Base-by-base conservation (phyloP, 1,140 invertebrate species). In the Drosophila littoralis region DNA sequence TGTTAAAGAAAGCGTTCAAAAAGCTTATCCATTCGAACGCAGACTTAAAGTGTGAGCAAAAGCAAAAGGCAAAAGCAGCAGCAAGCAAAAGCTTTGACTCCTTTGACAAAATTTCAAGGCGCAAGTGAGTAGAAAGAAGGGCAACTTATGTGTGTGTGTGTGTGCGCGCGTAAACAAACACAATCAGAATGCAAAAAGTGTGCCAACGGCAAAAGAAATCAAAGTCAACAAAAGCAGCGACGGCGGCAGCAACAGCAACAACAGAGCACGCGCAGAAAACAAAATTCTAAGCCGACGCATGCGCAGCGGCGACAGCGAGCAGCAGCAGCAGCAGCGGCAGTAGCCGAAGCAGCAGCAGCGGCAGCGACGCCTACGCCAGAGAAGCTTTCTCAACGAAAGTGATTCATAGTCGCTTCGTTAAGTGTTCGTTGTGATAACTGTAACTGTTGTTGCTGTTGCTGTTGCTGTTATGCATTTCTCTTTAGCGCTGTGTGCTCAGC, bases 371-470 rank as follows among this genome's bases (percentile, higher is more conserved):
- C 58, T 59, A 73, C 64, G 71, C 61, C 45, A 55, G 10, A 60
- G 66, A 88, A 80, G 84, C 84, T 88, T 88, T 88, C 83, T 88
- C 79, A 88, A 88, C 64, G 83, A 88, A 88, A 88, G 83, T 88
- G 83, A 88, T 88, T 88, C 83, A 86, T 77, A 55, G 35, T 38
- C 7, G 58, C 28, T 61, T 51, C 68, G 61, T 69, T 40, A 13
- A 55, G 10, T 45, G 55, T 55, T 42, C 54, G 54, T 38, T 28
- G 36, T 55, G 17, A 32, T 42, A 42, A 3, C 46, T 38, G 48
- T 52, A 42, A 46, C 42, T 50, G 64, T 60, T 48, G 46, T 13
- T 48, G 58, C 33, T 60, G 42, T 7, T 2, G 45, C 35, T 50
- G 33, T 10, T 28, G 45, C n/a, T 71, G 67, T 79, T 77, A 88